phyloP scores from a whole-genome alignment of 2,797 vertebrate genomes.

The Catostomus latipinnis region DNA sequence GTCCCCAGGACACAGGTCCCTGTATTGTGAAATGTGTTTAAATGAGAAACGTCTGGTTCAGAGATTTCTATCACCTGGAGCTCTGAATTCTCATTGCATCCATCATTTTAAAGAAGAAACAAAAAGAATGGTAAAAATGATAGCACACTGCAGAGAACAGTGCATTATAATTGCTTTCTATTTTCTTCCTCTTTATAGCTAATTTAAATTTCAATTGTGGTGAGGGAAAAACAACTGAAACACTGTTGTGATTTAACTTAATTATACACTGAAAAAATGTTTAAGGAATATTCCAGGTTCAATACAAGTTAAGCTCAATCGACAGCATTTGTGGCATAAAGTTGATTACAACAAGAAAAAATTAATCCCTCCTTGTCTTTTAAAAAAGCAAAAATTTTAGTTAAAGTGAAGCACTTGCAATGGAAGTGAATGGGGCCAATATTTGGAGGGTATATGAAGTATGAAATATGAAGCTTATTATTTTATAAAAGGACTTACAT shows the following conservation, averaged over 20 bases:
- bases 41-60: conserved; percentile 46
- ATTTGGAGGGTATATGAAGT: no score
- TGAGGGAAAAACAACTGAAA: conserved; percentile 34
- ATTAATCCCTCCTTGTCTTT: no score
- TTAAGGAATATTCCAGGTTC: no score
- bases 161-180: conserved; percentile 13
- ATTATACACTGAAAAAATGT: no score
- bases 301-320: no score
- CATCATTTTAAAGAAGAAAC: conserved; percentile 64
- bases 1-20: conserved; percentile 6
- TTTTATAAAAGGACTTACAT: no score
- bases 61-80: conserved; percentile 66
- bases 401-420: no score
- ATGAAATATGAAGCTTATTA: no score
- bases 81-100: conserved; percentile 68
- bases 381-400: no score
- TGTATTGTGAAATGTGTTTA: conserved; percentile 52
- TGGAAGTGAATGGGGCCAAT: no score
- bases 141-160: not conserved
- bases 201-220: conserved; percentile 59
- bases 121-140: conserved; percentile 8
- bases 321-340: no score
- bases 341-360: no score
- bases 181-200: conserved; percentile 10
- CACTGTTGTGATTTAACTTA: not conserved